phyloP scores from a whole-genome alignment of 2,888 invertebrate species.

The Ennomos erosarius region DNA sequence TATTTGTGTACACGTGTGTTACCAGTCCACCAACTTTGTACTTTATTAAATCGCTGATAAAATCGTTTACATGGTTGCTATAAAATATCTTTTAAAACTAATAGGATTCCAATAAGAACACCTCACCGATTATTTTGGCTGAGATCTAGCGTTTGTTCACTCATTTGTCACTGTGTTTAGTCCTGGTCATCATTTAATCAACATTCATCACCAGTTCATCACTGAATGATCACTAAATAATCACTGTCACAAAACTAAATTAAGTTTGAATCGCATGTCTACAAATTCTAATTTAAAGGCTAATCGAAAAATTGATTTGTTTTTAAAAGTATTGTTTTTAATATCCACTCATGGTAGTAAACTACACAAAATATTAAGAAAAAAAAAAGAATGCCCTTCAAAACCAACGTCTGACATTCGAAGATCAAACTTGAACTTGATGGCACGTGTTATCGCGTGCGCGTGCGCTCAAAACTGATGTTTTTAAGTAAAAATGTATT shows the following conservation, averaged over 20 bases:
- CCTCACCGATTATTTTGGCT: constrained; percentile 62
- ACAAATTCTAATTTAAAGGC: not conserved
- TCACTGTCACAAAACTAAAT: constrained; percentile 1
- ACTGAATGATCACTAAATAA: not conserved
- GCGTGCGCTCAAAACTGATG: constrained; percentile 77
- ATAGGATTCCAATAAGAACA: constrained; percentile 58
- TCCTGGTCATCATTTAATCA: constrained; percentile 57
- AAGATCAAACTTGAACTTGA: constrained; percentile 27
- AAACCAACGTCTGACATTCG: constrained; percentile 10
- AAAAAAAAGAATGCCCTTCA: too few species aligned
- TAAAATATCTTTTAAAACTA: constrained; percentile 8
- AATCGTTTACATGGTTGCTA: too few species aligned
- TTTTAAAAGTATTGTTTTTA: not conserved
- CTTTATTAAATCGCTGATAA: too few species aligned
- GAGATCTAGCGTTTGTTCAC: constrained; percentile 58
- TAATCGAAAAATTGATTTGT: too few species aligned
- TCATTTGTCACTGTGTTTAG: constrained; percentile 51
- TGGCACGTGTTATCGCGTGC: constrained; percentile 72
- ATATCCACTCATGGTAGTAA: not conserved
- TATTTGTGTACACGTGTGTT: too few species aligned
- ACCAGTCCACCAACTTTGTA: too few species aligned
- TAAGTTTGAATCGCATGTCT: not conserved
- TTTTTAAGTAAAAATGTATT: constrained; percentile 81
- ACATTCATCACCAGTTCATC: constrained; percentile 14
- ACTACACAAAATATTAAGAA: too few species aligned